Evolutionary conservation across 2,888 invertebrate species (phyloP).

Genomic region (Bombylius discolor): DNA sequence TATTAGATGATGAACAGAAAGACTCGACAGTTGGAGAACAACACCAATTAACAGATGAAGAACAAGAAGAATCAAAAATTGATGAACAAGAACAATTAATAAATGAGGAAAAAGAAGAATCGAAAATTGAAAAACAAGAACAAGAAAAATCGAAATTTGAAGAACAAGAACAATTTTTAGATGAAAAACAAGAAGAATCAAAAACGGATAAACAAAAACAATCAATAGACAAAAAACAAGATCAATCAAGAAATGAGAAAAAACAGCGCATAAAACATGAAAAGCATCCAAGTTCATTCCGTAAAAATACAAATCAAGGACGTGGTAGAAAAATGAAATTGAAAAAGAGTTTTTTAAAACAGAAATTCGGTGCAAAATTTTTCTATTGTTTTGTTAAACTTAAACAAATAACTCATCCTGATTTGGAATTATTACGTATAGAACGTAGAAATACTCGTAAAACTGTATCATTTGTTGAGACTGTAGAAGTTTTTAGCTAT

Average conservation of each 20-base stretch:
- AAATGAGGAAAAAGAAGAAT: background rate
- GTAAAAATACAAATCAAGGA: background rate
- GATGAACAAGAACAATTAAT: background rate
- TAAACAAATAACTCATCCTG: conserved; percentile 1
- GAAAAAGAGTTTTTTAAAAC: background rate
- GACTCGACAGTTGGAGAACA: background rate
- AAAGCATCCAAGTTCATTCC: too few species aligned
- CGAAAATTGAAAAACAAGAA: background rate
- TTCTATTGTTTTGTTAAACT: conserved; percentile 17
- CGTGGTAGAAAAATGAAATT: background rate
- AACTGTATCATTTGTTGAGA: conserved; percentile 17
- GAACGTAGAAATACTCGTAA: conserved; percentile 12
- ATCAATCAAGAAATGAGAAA: too few species aligned
- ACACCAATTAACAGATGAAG: background rate
- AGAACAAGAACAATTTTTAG: background rate
- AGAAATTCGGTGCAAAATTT: conserved; percentile 13
- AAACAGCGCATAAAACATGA: too few species aligned
- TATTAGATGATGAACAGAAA: background rate
- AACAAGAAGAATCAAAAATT: background rate
- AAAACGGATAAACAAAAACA: too few species aligned
- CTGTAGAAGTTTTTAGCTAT: conserved; percentile 18
- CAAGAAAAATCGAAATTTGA: background rate
- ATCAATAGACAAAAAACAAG: too few species aligned
- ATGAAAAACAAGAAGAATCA: too few species aligned
- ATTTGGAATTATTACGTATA: conserved; percentile 1